These are phyloP conservation scores for Oligia strigilis DNA, from an alignment of 2,888 invertebrate genomes.

Conservation along the genomic window DNA sequence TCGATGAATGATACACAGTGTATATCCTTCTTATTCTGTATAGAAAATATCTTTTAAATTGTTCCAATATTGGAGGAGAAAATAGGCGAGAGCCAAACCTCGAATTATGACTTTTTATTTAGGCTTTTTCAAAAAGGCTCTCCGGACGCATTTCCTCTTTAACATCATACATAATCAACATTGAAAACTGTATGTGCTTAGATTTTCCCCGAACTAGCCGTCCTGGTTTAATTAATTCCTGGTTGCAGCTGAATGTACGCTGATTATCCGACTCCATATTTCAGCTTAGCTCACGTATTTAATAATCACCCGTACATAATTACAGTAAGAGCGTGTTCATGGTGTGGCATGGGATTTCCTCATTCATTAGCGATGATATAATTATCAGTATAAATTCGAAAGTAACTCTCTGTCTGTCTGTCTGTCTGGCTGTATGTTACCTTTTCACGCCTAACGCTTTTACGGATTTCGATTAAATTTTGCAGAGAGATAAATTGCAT, in stretches of 20 bases:
- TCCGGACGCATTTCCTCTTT: too few species aligned
- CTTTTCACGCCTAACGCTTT: too few species aligned
- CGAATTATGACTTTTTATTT: too few species aligned
- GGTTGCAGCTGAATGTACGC: background rate
- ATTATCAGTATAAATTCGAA: background rate
- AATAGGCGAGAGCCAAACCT: too few species aligned
- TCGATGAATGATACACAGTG: background rate
- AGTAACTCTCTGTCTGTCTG: too few species aligned
- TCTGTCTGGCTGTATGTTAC: too few species aligned
- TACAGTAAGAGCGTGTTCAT: background rate
- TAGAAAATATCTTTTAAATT: too few species aligned
- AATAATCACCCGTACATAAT: slow-evolving; percentile 1
- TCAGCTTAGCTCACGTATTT: background rate
- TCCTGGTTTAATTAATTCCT: background rate
- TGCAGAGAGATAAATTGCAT: too few species aligned
- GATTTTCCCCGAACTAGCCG: background rate
- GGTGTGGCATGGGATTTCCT: background rate
- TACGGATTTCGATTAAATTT: too few species aligned
- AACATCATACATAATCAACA: background rate
- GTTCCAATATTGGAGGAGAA: too few species aligned
- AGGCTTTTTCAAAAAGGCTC: too few species aligned
- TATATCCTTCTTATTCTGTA: too few species aligned
- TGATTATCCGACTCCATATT: background rate
- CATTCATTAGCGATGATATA: slow-evolving; percentile 1
- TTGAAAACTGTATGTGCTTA: background rate